Conservation (phyloP, 2,797 vertebrate species). For the Emydoidea blandingii region DNA sequence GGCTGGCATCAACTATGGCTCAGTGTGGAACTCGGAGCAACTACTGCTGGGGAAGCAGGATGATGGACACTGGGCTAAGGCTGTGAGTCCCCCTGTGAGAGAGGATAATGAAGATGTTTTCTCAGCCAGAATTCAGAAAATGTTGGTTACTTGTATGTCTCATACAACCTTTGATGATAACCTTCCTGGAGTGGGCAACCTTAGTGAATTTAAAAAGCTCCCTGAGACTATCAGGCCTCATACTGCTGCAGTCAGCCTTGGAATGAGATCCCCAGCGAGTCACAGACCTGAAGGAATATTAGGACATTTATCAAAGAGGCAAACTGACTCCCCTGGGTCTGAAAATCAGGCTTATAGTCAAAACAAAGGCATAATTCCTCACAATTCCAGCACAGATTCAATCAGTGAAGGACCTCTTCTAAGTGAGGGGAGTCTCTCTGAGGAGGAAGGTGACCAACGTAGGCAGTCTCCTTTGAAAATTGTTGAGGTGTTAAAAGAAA, state of each 20-base stretch:
- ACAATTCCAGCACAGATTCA: conserved; percentile 87
- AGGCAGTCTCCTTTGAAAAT: conserved; percentile 64
- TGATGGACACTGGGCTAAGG: conserved; percentile 79
- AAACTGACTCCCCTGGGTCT: conserved; percentile 35
- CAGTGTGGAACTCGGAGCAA: conserved; percentile 79
- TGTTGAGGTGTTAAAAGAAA: conserved; percentile 77
- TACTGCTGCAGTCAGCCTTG: conserved; percentile 69
- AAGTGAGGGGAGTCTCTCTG: conserved; percentile 90
- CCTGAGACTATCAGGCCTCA: conserved; percentile 79
- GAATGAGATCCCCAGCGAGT: conserved; percentile 68
- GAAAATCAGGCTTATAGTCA: conserved; percentile 61
- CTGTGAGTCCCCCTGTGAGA: conserved; percentile 83
- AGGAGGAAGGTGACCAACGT: conserved; percentile 80
- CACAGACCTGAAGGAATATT: conserved; percentile 73
- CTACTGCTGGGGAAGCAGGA: conserved; percentile 70
- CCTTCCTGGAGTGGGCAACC: conserved; percentile 88
- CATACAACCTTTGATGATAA: conserved; percentile 83
- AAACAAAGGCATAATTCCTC: conserved; percentile 62
- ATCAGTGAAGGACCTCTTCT: conserved; percentile 93
- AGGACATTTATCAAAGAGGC: conserved; percentile 74
- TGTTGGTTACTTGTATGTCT: conserved; percentile 83
- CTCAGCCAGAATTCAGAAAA: conserved; percentile 84
- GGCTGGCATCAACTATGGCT: conserved; percentile 84
- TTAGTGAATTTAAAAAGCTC: conserved; percentile 84
- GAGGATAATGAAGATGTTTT: conserved; percentile 80